Evolutionary conservation across 2,113 vertebrate species (phyloP), one percentile per base, ranked within the genome.

Genomic region (Antigone vipio): DNA sequence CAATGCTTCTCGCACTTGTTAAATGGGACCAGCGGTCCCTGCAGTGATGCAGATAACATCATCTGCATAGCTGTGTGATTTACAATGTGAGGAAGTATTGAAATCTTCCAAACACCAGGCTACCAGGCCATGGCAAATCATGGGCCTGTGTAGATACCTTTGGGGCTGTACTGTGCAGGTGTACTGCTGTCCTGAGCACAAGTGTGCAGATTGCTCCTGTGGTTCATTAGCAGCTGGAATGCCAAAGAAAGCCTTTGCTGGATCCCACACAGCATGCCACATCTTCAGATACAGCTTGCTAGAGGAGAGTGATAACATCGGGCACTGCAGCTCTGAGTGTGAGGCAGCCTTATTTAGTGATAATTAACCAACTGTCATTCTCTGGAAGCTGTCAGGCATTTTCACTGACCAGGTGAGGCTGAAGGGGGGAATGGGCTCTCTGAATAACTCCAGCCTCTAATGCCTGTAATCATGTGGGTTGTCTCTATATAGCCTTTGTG

Each of bases 11-110:
- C 14, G 6, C 3, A 12, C 15, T 62, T 74, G 8, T 58, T 85
- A 12, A 32, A 0, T 49, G 45, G 20, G 12, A 75, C 12, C 19
- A 38, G 26, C 2, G 1, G 12, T 74, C 9, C 29, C n/a, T 8
- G 3, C 12, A 32, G 47, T 0, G 4, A 30, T 81, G 40, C 6
- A 6, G 58, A 8, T 79, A 68, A 20, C 9, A 16, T 34, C 21
- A 9, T 68, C 27, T 3, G 1, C 47, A 9, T 23, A 55, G 16
- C 38, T 53, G 74, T 47, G 32, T 3, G 0, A 53, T 52, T 62
- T 71, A 21, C 16, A 30, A 3, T 0, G 0, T 45, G 17, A 22
- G 12, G 5, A 67, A 45, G 6, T 49, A 45, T 0, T 71, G 49
- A 30, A 19, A 6, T 45, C 42, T 58, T 75, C 27, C 38, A 49